These are phyloP conservation scores for Podocnemis expansa DNA, from an alignment of 2,113 vertebrate genomes.

Conservation along the genomic window DNA sequence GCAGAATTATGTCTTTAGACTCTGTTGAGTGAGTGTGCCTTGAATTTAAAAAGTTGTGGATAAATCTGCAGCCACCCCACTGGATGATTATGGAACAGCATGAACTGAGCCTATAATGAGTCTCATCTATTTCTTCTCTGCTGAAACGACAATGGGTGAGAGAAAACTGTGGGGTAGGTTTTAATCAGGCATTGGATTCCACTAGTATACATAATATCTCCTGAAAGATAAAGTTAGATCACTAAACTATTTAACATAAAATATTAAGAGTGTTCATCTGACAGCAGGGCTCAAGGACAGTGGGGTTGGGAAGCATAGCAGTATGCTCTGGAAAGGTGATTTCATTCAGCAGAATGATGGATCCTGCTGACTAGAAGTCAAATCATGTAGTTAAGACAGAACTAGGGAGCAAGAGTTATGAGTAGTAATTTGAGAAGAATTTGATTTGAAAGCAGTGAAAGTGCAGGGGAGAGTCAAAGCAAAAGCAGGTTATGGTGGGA, in stretches of 20 bases:
- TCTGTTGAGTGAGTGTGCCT: not conserved
- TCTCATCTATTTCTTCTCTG: not conserved
- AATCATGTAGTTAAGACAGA: not conserved
- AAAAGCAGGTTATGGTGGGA: not conserved
- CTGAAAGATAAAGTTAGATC: constrained; percentile 2
- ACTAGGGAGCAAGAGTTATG: rapidly evolving
- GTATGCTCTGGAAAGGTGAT: not conserved
- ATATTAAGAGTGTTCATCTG: not conserved
- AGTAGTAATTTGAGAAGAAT: not conserved
- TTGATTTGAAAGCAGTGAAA: rapidly evolving
- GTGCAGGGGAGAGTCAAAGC: not conserved
- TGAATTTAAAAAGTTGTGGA: constrained; percentile 34
- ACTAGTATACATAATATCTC: constrained; percentile 10
- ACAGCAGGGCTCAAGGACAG: constrained; percentile 16
- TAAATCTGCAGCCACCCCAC: constrained; percentile 40
- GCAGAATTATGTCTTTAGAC: not conserved
- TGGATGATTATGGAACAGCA: constrained; percentile 35
- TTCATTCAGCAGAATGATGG: not conserved
- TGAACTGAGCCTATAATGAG: not conserved
- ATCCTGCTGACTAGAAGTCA: not conserved
- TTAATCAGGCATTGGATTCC: constrained; percentile 22
- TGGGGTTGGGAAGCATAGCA: not conserved
- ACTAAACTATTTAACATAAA: constrained; percentile 35
- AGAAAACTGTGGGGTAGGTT: constrained; percentile 26
- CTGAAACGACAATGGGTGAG: not conserved